Evolutionary conservation across 1,140 invertebrate genomes (phyloP).

Genomic region (Gryllus bimaculatus): DNA sequence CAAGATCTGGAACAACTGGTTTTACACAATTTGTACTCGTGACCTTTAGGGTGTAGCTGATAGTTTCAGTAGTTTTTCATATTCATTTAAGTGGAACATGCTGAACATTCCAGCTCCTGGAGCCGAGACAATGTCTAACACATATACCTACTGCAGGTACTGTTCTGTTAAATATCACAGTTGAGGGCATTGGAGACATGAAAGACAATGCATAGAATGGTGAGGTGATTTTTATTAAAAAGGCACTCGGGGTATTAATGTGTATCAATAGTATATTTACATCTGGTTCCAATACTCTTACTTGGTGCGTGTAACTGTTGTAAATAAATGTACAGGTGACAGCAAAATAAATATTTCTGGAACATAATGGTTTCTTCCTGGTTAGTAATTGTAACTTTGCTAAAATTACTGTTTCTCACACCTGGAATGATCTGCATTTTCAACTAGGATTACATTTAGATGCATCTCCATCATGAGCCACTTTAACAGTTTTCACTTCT

Average conservation of each 20-base stretch:
- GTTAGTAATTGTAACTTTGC: not conserved
- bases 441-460: conserved; percentile 38
- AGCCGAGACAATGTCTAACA: too few relatives aligned
- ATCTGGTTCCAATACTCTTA: not conserved
- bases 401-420: not conserved
- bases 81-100: too few relatives aligned
- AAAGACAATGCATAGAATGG: too few relatives aligned
- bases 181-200: not conserved
- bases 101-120: too few relatives aligned
- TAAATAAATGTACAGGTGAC: not conserved
- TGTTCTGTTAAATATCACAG: not conserved
- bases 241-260: not conserved
- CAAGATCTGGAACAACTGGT: too few relatives aligned
- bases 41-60: too few relatives aligned
- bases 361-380: not conserved
- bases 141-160: not conserved
- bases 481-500: conserved; percentile 42
- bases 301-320: not conserved
- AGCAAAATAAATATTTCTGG: not conserved
- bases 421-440: conserved; percentile 7
- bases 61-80: too few relatives aligned
- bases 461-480: conserved; percentile 41
- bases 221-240: not conserved
- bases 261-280: not conserved
- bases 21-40: too few relatives aligned